Base-by-base conservation (phyloP, 2,113 vertebrate genomes). In the Phodopus roborovskii region DNA sequence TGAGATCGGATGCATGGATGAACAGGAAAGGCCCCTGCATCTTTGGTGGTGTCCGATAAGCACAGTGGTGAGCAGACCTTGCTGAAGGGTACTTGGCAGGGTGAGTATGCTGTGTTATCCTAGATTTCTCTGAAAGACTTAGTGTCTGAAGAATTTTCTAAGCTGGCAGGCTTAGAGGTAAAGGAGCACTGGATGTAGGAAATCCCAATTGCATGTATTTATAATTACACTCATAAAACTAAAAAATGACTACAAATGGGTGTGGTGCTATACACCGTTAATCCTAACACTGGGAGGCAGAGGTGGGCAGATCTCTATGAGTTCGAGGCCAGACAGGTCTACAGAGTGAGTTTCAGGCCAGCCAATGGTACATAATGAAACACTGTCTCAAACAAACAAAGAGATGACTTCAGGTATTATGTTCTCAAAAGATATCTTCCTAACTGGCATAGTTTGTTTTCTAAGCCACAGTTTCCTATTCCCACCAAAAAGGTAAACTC, bases 401-500 rank as follows among this genome's bases (percentile, higher is more conserved):
- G 45, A 45, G 12, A 45, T 39, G 56, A 4, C 36, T 39, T 60
- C 11, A 9, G 7, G n/a, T 88, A 28, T 53, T 70, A 66, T 42
- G 17, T 33, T 92, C 50, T 92, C 36, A 95, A 85, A 96, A 83
- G 56, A 74, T 48, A 84, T 74, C 30, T 73, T 96, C n/a, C 91
- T 94, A 10, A 60, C 4, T 53, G 13, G 68, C 28, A 58, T 62
- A 36, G 56, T 77, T 92, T 92, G 28, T 89, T 91, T 93, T 58
- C 24, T 13, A 78, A 48, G 7, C 7, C 17, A 60, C 53, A 9
- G 60, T 13, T 45, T 33, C 33, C 28, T 77, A 7, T 50, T 82
- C 42, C 28, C 82, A 71, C 5, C 39, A 81, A 93, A 56, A 70
- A 16, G 20, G 42, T 64, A 20, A 94, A 64, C 11, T n/a, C 71